phyloP scores from a whole-genome alignment of 1,140 invertebrate species.

The Streblospio benedicti region DNA sequence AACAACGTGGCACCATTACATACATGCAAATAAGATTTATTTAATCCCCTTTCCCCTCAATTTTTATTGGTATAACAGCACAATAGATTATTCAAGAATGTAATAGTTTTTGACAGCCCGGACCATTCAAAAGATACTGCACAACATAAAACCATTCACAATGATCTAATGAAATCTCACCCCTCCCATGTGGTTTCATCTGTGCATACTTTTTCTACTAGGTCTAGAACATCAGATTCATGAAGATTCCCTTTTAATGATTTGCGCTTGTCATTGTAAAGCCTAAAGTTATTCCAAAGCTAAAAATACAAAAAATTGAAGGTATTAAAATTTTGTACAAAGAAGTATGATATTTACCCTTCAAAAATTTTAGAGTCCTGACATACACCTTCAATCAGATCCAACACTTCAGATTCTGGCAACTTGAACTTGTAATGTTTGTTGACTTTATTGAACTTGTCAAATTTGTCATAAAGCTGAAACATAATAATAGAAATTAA shows the following conservation, averaged over 20 bases:
- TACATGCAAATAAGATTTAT: no score
- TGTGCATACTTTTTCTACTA: conserved; percentile 28
- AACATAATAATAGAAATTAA: conserved; percentile 5
- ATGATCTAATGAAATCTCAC: neutral
- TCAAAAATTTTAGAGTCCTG: neutral
- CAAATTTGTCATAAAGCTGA: conserved; percentile 12
- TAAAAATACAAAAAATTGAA: no score
- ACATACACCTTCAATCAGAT: conserved; percentile 13
- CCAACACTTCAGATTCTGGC: conserved; percentile 28
- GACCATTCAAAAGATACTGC: no score
- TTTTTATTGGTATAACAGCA: no score
- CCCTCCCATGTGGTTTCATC: conserved; percentile 4
- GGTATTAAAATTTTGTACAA: no score
- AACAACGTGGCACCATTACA: no score
- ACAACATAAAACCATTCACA: neutral
- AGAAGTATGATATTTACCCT: no score
- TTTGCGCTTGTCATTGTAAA: neutral
- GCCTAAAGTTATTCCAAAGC: neutral
- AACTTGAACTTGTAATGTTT: conserved; percentile 16
- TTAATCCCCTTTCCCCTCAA: no score
- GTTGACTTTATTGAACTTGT: conserved; percentile 13
- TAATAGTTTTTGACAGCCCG: no score
- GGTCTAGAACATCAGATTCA: conserved; percentile 28
- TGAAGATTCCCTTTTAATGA: conserved; percentile 16
- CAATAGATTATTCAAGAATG: no score